Percentiles rank a stretch among this genome's conserved stretches.
Conservation (phyloP, 2,797 vertebrate species). For the Hylomyscus alleni region DNA sequence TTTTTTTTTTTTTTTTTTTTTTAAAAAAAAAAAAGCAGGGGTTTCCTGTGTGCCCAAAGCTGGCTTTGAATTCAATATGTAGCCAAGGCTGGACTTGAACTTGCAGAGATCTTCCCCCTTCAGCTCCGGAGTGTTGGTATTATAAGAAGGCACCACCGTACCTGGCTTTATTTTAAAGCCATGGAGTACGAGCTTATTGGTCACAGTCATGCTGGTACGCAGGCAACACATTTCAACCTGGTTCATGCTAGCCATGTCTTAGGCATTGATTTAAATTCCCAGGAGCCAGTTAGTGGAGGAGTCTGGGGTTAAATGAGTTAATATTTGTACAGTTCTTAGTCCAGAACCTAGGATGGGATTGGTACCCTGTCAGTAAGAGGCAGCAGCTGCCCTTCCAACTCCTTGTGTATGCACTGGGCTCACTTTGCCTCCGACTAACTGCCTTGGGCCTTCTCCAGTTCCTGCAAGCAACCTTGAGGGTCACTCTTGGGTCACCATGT, state of each 20-base stretch:
- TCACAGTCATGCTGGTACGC: background rate
- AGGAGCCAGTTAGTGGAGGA: background rate
- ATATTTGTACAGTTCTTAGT: background rate
- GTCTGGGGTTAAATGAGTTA: background rate
- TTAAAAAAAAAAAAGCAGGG: background rate
- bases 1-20: background rate
- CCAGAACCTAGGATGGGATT: background rate
- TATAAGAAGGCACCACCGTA: background rate
- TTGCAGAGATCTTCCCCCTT: background rate
- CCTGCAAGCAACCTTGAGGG: background rate
- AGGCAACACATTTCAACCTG: background rate
- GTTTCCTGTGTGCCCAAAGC: background rate
- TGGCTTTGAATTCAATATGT: background rate
- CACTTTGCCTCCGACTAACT: background rate
- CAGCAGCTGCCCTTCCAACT: background rate
- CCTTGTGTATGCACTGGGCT: background rate
- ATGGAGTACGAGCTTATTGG: background rate
- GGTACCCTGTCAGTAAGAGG: background rate
- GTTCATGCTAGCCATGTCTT: background rate
- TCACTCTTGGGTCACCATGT: background rate
- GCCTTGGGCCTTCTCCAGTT: background rate
- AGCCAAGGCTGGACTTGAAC: background rate
- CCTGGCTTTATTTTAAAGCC: background rate
- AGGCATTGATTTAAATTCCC: background rate
- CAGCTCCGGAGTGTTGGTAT: background rate